Evolutionary conservation across 2,113 vertebrate genomes (phyloP).

Genomic region (Mobula hypostoma): DNA sequence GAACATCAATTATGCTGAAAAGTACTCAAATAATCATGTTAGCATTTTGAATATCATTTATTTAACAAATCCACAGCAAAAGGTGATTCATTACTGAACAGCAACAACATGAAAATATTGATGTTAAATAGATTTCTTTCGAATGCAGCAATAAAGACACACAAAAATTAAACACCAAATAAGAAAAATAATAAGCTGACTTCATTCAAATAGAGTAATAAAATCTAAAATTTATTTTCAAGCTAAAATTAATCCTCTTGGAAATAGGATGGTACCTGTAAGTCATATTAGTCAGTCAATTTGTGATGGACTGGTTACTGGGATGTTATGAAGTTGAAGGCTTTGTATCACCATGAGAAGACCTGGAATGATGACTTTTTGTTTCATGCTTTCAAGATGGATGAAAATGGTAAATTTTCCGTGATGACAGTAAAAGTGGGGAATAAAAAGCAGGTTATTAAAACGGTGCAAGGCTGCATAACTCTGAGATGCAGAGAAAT

Average conservation of each 20-base stretch:
- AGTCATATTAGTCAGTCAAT: no score
- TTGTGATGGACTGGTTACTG: no score
- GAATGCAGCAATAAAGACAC: background rate
- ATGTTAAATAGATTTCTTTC: background rate
- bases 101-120: background rate
- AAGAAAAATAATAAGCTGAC: background rate
- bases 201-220: background rate
- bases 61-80: background rate
- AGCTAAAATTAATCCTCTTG: background rate
- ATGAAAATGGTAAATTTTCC: no score
- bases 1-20: background rate
- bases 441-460: no score
- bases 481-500: no score
- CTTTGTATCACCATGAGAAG: no score
- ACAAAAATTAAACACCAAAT: background rate
- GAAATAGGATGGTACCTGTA: no score
- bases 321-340: no score
- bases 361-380: no score
- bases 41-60: background rate
- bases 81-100: background rate
- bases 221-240: background rate
- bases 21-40: background rate
- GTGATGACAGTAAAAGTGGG: no score
- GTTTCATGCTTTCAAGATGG: no score
- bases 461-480: no score